phyloP scores from a whole-genome alignment of 2,113 vertebrate species.

The Brachyhypopomus gauderio region DNA sequence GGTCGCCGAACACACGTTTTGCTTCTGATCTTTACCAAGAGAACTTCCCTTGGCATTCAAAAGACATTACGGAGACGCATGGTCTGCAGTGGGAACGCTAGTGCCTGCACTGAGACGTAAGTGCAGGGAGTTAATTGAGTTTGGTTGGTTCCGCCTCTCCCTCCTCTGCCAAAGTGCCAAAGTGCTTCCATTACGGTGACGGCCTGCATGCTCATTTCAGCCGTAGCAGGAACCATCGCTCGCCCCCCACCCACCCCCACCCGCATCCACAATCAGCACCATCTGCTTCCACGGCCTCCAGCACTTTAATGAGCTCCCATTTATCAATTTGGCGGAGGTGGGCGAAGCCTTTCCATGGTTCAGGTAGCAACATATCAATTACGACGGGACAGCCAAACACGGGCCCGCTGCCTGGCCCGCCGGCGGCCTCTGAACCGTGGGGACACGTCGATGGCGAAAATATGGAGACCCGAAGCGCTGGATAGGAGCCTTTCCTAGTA shows the following conservation, averaged over 20 bases:
- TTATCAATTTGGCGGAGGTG: slow-evolving; percentile 58
- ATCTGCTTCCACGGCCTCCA: slow-evolving; percentile 59
- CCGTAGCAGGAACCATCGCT: slow-evolving; percentile 58
- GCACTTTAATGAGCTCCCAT: slow-evolving; percentile 56
- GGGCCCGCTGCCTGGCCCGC: background rate
- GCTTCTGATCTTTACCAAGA: background rate
- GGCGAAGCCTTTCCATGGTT: slow-evolving; percentile 43
- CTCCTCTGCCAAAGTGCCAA: no score
- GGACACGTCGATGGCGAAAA: background rate
- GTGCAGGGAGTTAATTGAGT: slow-evolving; percentile 55
- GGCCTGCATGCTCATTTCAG: slow-evolving; percentile 54
- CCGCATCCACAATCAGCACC: slow-evolving; percentile 57
- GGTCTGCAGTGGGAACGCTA: slow-evolving; percentile 25
- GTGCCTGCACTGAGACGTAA: slow-evolving; percentile 44
- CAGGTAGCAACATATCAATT: slow-evolving; percentile 53
- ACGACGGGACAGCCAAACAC: background rate
- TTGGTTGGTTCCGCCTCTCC: slow-evolving; percentile 43
- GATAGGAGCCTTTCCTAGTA: background rate
- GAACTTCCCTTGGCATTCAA: background rate
- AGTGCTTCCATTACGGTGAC: slow-evolving; percentile 54
- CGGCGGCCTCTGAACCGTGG: background rate
- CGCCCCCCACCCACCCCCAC: no score
- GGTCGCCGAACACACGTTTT: background rate
- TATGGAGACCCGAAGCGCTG: background rate
- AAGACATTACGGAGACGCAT: slow-evolving; percentile 4